Conservation (phyloP, 2,113 vertebrate genomes). For the Gulo gulo region DNA sequence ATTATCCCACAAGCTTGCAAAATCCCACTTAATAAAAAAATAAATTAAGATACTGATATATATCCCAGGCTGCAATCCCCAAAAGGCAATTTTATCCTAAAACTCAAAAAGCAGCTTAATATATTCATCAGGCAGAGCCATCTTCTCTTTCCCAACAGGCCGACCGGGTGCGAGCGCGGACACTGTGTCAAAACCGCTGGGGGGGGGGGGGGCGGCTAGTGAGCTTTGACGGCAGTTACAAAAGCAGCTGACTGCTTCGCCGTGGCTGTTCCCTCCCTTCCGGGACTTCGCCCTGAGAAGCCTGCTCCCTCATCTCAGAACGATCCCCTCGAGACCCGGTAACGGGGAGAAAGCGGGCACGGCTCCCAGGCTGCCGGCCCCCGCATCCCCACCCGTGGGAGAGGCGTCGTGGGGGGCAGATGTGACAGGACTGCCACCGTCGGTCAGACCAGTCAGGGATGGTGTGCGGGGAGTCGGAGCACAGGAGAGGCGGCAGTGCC, state of each 20-base stretch:
- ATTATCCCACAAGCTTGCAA: not conserved
- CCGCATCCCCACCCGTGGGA: not conserved
- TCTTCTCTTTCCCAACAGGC: not conserved
- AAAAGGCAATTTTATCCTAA: not conserved
- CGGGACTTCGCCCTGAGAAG: not conserved
- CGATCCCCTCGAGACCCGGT: not conserved
- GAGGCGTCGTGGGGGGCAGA: not conserved
- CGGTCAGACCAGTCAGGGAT: not conserved
- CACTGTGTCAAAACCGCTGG: not conserved
- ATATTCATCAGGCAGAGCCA: not conserved
- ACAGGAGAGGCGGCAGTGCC: not conserved
- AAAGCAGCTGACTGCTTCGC: not conserved
- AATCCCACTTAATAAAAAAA: slow-evolving; percentile 10
- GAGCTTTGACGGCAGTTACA: not conserved
- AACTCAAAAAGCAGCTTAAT: not conserved
- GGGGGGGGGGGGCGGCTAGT: not conserved
- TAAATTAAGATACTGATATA: slow-evolving; percentile 36
- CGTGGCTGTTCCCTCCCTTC: not conserved
- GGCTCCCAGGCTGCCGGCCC: not conserved
- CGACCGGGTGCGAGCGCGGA: not conserved
- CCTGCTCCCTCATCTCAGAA: not conserved
- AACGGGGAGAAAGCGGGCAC: not conserved
- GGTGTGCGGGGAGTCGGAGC: not conserved
- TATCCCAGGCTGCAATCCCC: not conserved
- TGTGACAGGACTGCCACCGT: accelerated